These are phyloP conservation scores for Balaeniceps rex DNA, from an alignment of 2,113 vertebrate genomes.

Conservation along the genomic window DNA sequence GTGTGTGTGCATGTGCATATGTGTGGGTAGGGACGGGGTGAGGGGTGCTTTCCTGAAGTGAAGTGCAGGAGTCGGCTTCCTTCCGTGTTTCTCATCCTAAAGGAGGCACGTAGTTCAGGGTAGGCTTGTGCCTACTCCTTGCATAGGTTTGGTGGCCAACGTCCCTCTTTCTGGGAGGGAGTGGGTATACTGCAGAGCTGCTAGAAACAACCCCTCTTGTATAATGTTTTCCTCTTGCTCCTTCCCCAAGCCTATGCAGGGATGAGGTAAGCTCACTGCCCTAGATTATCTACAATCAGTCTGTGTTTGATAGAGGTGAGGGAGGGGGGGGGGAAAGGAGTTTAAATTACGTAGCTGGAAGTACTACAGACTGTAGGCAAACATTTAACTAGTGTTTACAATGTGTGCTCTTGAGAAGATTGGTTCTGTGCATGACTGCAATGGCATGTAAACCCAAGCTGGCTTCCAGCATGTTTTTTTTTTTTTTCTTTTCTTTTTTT, in stretches of 20 bases:
- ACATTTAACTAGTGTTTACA: not conserved
- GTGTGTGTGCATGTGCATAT: too few relatives aligned
- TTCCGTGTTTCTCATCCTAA: not conserved
- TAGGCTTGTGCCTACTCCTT: not conserved
- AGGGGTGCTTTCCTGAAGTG: not conserved
- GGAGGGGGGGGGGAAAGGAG: not conserved
- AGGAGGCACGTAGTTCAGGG: fast-evolving
- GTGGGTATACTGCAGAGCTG: not conserved
- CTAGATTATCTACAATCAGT: not conserved
- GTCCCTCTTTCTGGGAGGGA: not conserved
- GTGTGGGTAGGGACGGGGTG: not conserved
- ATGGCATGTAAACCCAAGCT: not conserved
- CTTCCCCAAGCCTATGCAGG: not conserved
- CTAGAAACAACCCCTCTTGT: not conserved
- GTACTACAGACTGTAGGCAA: not conserved
- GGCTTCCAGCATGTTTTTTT: not conserved
- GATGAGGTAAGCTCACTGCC: not conserved
- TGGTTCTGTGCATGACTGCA: not conserved
- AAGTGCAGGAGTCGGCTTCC: not conserved
- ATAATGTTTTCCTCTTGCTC: not conserved
- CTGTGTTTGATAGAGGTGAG: not conserved
- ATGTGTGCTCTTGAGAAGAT: not conserved
- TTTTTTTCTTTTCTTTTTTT: not conserved
- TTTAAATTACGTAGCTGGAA: not conserved
- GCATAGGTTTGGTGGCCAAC: not conserved